These are phyloP conservation scores for Xylocopa sonorina DNA, from an alignment of 1,140 invertebrate genomes.

Conservation along the genomic window DNA sequence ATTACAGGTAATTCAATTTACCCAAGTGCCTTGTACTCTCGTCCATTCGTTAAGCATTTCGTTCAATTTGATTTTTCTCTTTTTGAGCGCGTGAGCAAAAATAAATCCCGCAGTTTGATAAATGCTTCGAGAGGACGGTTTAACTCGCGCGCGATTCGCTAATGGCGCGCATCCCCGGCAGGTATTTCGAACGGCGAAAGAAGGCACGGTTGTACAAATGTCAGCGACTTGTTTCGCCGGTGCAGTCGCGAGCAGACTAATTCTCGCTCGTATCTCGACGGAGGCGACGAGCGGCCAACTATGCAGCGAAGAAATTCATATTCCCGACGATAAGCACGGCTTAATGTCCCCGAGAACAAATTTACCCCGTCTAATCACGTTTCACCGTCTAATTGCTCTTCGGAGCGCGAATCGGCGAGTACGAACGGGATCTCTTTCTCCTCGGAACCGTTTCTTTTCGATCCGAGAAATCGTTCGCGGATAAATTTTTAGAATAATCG, in stretches of 20 bases:
- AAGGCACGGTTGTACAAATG: neutral
- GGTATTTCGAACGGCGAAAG: neutral
- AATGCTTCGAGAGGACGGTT: neutral
- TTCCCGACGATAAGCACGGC: slow-evolving; percentile 6
- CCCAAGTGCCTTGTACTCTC: too few species aligned
- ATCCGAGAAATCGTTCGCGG: neutral
- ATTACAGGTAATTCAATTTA: too few species aligned
- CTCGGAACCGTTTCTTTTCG: neutral
- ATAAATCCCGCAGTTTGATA: too few species aligned
- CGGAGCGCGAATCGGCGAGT: neutral
- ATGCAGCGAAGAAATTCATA: slow-evolving; percentile 9
- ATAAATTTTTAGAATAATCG: neutral
- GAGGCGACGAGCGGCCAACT: neutral
- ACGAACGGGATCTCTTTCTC: neutral
- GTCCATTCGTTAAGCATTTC: too few species aligned
- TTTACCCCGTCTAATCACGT: neutral
- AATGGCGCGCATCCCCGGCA: neutral
- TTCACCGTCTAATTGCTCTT: neutral
- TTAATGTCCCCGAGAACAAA: neutral
- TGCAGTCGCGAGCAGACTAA: neutral
- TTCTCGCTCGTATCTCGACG: neutral
- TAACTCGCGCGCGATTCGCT: neutral
- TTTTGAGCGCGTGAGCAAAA: too few species aligned
- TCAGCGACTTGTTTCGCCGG: neutral
- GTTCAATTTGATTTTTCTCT: neutral